Percentiles rank a stretch among this genome's conserved stretches.
These are phyloP conservation scores for Potamarius usumacintae DNA, from an alignment of 2,113 vertebrate genomes.

Conservation along the genomic window DNA sequence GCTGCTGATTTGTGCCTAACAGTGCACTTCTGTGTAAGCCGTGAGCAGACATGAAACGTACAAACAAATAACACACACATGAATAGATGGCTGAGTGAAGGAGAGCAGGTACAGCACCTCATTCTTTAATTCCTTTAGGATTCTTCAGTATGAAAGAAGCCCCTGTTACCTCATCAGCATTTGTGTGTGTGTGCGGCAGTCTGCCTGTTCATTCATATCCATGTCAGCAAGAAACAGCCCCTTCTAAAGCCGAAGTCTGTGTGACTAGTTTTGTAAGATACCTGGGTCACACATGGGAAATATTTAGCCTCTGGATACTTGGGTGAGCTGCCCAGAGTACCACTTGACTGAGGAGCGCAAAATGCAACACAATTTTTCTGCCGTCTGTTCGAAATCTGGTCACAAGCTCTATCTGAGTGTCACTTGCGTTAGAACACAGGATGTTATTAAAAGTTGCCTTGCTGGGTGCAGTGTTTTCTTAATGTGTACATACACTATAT, in stretches of 20 bases:
- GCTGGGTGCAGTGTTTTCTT: background rate
- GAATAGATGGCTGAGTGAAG: constrained; percentile 70
- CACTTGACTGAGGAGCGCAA: background rate
- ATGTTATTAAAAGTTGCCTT: background rate
- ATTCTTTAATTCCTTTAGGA: constrained; percentile 20
- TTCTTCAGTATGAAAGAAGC: constrained; percentile 39
- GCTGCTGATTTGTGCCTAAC: constrained; percentile 3
- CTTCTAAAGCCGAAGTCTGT: background rate
- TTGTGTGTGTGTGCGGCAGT: background rate
- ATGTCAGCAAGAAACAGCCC: background rate
- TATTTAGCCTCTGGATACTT: background rate
- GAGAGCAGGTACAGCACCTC: constrained; percentile 57
- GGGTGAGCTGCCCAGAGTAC: background rate
- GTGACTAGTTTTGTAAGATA: background rate
- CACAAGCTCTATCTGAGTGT: background rate
- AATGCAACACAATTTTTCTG: background rate
- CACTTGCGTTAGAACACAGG: background rate
- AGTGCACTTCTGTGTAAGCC: constrained; percentile 37
- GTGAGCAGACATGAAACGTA: constrained; percentile 53
- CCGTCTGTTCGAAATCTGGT: background rate
- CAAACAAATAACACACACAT: constrained; percentile 36
- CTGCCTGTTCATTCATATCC: constrained; percentile 15
- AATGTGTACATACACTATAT: background rate
- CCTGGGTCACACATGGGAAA: background rate
- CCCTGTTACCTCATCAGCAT: constrained; percentile 49